Evolutionary conservation across 1,140 invertebrate genomes (phyloP).

Genomic region (Carposina sasakii): DNA sequence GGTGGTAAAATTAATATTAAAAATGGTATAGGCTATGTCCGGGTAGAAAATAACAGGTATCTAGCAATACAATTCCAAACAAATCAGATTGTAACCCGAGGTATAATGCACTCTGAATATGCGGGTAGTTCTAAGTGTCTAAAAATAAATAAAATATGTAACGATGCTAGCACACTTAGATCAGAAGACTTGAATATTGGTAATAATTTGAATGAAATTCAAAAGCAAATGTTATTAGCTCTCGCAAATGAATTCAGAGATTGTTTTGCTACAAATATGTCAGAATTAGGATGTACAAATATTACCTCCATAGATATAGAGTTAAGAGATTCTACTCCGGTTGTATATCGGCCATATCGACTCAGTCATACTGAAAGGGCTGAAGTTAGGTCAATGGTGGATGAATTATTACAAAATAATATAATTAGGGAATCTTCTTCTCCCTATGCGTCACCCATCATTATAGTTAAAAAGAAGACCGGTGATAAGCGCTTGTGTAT

Average conservation of each 20-base stretch:
- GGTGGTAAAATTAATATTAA: too few species aligned
- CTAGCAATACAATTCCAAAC: too few species aligned
- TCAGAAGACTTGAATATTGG: too few species aligned
- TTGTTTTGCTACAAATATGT: slow-evolving; percentile 22
- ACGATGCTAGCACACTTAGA: too few species aligned
- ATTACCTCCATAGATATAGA: slow-evolving; percentile 18
- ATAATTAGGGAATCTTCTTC: slow-evolving; percentile 17
- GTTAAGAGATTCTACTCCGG: slow-evolving; percentile 13
- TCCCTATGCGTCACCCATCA: slow-evolving; percentile 20
- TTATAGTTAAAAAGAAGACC: slow-evolving; percentile 26
- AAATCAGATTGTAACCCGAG: too few species aligned
- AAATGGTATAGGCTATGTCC: too few species aligned
- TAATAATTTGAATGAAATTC: too few species aligned
- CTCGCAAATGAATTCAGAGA: slow-evolving; percentile 16
- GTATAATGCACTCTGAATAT: too few species aligned
- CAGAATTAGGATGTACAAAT: slow-evolving; percentile 18
- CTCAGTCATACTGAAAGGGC: background rate
- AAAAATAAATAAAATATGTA: too few species aligned
- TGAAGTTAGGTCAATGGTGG: slow-evolving; percentile 17
- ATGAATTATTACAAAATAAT: slow-evolving; percentile 9
- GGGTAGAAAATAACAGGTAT: too few species aligned
- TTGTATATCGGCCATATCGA: slow-evolving; percentile 16
- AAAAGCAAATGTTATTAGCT: too few species aligned
- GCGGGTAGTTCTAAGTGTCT: too few species aligned
- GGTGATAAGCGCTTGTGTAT: slow-evolving; percentile 30